Base-by-base conservation (phyloP, 2,797 vertebrate genomes). In the Paedocypris micromegethes region DNA sequence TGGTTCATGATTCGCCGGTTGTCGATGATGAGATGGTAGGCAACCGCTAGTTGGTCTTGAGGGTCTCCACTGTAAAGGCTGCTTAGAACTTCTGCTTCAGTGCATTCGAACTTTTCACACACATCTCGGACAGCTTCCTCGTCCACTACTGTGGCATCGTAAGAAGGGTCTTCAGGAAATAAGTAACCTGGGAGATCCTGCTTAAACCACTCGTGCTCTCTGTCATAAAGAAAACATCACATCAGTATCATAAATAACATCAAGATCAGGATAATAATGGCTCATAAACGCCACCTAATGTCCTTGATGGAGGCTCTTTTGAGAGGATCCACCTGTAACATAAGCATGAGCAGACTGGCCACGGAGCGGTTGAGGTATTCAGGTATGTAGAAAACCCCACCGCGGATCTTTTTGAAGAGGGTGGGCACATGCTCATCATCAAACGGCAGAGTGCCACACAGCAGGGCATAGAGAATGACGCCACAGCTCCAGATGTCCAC, bases 401-500 rank as follows among this genome's bases (percentile, higher is more conserved):
- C 97, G 47, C 96, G 88, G 86, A 99, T 99, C 90, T 99, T 99
- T 87, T 98, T 98, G 76, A 99, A 99, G 69, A 99, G 87, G 0
- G 97, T 98, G 58, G 96, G 96, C 4, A 99, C 97, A 0, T 99
- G 95, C 23, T 98, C 96, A 0, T 99, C 97, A 0, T 99, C 97
- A 0, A 99, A 99, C n/a, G 97, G 97, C 80, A 99, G 87, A 0
- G 96, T 97, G 64, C 97, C 97, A 3, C 97, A 99, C 6, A 99
- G 93, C 46, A 99, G 90, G 4, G 96, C 97, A 0, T 99, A 99
- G 43, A 99, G 85, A 80, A 99, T 99, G 64, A 99, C 97, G 0
- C 97, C 97, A 0, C 93, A 94, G 89, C 95, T 98, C 97, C 97
- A 99, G 83, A 99, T 98, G 68, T 99, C 97, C 73, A 99, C 97